phyloP scores from a whole-genome alignment of 2,797 vertebrate species.

The Cryptoprocta ferox region DNA sequence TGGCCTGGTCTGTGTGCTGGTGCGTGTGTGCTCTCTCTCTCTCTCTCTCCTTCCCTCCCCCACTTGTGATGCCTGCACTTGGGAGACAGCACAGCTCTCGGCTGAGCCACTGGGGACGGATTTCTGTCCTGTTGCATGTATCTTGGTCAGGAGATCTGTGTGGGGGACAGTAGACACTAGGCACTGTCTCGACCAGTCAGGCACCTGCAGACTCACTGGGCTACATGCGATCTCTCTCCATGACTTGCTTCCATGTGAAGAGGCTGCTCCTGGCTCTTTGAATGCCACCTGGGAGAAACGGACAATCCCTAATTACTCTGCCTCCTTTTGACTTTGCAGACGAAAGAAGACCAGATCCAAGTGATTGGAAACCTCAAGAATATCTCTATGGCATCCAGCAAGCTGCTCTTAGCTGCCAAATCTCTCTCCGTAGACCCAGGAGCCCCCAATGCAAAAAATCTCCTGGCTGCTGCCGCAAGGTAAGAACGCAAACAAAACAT shows the following conservation, averaged over 20 bases:
- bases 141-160: constrained; percentile 72
- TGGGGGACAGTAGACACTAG: background rate
- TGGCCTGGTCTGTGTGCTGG: background rate
- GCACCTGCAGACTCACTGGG: background rate
- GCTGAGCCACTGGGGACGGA: constrained; percentile 46
- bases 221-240: background rate
- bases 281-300: background rate
- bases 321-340: constrained; percentile 87
- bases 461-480: constrained; percentile 98
- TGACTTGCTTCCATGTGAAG: background rate
- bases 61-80: background rate
- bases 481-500: constrained; percentile 78
- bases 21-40: background rate
- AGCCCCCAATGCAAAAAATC: constrained; percentile 99
- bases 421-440: constrained; percentile 98
- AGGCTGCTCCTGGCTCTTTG: background rate
- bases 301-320: background rate
- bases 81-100: constrained; percentile 61
- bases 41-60: background rate
- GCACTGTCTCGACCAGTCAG: background rate
- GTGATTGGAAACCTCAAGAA: constrained; percentile 99
- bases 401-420: constrained; percentile 97
- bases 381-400: constrained; percentile 99
- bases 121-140: background rate
- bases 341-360: constrained; percentile 98